Evolutionary conservation across 2,797 vertebrate species (phyloP).

Genomic region (Microctenopoma steveboyesi): DNA sequence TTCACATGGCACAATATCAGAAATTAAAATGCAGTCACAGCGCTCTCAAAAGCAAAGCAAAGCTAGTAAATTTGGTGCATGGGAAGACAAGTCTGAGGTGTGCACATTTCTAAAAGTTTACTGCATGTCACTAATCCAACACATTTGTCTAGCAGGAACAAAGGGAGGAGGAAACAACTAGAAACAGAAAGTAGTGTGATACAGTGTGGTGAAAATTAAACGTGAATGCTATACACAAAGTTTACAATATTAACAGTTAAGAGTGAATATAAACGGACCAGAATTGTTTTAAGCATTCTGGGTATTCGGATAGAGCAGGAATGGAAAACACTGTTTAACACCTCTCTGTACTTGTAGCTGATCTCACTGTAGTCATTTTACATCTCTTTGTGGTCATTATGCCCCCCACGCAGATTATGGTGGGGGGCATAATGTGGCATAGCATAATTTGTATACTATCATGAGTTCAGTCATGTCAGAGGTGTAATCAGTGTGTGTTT

Average conservation of each 20-base stretch:
- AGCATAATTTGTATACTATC: too few species aligned
- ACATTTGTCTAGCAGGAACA: not conserved
- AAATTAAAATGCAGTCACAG: constrained; percentile 53
- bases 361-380: too few species aligned
- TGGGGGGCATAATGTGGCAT: too few species aligned
- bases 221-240: not conserved
- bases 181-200: constrained; percentile 43
- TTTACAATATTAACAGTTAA: not conserved
- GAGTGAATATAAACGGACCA: not conserved
- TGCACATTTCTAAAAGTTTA: constrained; percentile 12
- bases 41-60: constrained; percentile 31
- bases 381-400: too few species aligned
- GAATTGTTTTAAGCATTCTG: too few species aligned
- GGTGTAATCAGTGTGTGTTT: constrained; percentile 3
- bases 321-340: too few species aligned
- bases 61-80: not conserved
- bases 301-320: too few species aligned
- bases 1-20: constrained; percentile 72
- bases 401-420: too few species aligned
- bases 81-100: constrained; percentile 6
- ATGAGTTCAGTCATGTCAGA: not conserved
- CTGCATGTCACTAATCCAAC: not conserved
- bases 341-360: too few species aligned
- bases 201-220: constrained; percentile 5
- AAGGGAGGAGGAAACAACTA: not conserved